Base-by-base conservation (phyloP, 2,113 vertebrate species). In the Glaucomys volans region DNA sequence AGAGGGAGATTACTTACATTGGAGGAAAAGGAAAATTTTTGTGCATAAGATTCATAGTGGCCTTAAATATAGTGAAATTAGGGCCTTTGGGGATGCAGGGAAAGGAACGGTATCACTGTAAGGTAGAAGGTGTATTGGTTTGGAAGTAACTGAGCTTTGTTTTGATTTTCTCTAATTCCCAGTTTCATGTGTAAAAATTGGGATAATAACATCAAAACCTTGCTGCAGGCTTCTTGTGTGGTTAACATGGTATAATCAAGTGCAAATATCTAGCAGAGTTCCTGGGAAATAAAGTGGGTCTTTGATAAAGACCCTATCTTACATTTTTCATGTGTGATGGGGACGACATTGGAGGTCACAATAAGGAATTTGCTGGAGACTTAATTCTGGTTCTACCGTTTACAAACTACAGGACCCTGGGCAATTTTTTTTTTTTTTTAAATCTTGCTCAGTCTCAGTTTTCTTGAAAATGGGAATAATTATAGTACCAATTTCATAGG, bases 121-220 rank as follows among this genome's bases (percentile, higher is more conserved):
- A 16, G 67, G 35, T 24, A 57, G 64, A n/a, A 80, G 64, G 30
- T 62, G 8, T 71, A 40, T 69, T 94, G 64, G 14, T 62, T 81
- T 89, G 52, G 44, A 57, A 13, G 47, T 86, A 95, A 71, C 47
- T 86, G 59, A 91, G 77, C 66, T 69, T 69, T 69, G 66, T 32
- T 69, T 69, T 69, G 66, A 8, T 85, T 95, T 93, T 89, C 62
- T 77, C 13, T 93, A 62, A 64, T 90, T 95, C 30, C 59, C 87
- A 89, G 54, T 75, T 95, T 96, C 30, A 76, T 52, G n/a, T 82
- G n/a, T 94, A 87, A 94, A 84, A 90, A 71, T n/a, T 59, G 44
- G 57, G n/a, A 79, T 79, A 44, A 26, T 64, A 67, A 42, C 18
- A 74, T 57, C 71, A 90, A 74, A 90, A 66, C 3, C 66, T 72